Conservation (phyloP, 2,797 vertebrate species). For the Austrolebias charrua region DNA sequence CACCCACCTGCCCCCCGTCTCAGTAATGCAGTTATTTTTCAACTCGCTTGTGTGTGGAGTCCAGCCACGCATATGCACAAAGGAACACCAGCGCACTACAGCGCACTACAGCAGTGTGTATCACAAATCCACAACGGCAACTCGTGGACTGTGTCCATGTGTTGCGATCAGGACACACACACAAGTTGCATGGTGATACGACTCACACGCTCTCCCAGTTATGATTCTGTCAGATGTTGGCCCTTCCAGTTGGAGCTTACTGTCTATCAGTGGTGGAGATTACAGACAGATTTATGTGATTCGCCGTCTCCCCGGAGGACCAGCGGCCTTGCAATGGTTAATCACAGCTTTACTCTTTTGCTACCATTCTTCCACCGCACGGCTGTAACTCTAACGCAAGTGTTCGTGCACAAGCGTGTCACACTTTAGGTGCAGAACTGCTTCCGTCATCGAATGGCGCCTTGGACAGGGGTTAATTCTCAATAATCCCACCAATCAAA, state of each 20-base stretch:
- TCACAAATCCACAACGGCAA: conserved; percentile 49
- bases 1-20: conserved; percentile 74
- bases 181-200: conserved; percentile 40
- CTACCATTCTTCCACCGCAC: conserved; percentile 40
- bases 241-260: conserved; percentile 71
- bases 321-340: conserved; percentile 69
- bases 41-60: conserved; percentile 39
- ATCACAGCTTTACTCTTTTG: conserved; percentile 72
- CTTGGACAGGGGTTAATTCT: conserved; percentile 70
- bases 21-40: conserved; percentile 68
- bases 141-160: conserved; percentile 46
- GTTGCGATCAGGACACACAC: conserved; percentile 59
- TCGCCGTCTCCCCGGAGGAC: conserved; percentile 66
- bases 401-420: conserved; percentile 33
- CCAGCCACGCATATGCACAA: conserved; percentile 42
- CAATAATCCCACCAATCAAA: conserved; percentile 74
- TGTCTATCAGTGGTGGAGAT: conserved; percentile 79
- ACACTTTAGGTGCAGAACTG: conserved; percentile 23
- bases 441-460: conserved; percentile 39
- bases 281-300: conserved; percentile 80
- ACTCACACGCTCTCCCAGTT: conserved; percentile 48
- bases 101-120: conserved; percentile 33
- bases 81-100: conserved; percentile 48
- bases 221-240: conserved; percentile 78
- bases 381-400: conserved; percentile 42